Base-by-base conservation (phyloP, 2,888 invertebrate species). In the Geotrupes spiniger region DNA sequence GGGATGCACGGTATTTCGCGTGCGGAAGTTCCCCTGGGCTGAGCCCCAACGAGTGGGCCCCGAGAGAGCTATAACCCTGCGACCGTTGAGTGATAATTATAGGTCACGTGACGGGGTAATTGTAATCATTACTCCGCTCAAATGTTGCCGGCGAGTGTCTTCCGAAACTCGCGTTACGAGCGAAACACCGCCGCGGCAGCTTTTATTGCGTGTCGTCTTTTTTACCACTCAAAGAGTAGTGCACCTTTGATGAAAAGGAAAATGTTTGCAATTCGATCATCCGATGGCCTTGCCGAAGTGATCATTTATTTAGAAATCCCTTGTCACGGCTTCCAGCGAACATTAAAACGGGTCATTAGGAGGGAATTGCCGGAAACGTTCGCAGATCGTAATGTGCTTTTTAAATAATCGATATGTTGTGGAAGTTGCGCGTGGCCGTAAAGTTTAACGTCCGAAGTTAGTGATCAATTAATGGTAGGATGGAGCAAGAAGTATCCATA, bases 21-120 rank as follows among this genome's bases (percentile, higher is more conserved):
- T 60, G 60, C 58, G 43, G 54, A 51, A 52, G 52, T 46, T 55
- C 53, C 50, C 47, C 55, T 43, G 57, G 56, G 58, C 37, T 47
- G 51, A 39, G 49, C 51, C 51, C 54, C 51, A 46, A 51, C 54
- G 57, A 59, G 56, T 56, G 57, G 45, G 42, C 55, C 61, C 56
- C 61, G 42, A 37, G 60, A 54, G 60, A 45, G 54, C 61, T 54
- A 62, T 62, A 63, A 69, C 61, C 56, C 59, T 53, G 58, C 60
- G 63, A 62, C 66, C 66, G 67, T 66, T 69, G 68, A 69, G 68
- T 66, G 68, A 70, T 70, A 71, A 71, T 71, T 71, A 69, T 65
- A 62, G 68, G 66, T 71, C 70, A 70, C 71, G 69, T 70, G 70
- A 70, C 64, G 61, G 56, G 21, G 63, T 70, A 70, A 71, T 70